Evolutionary conservation across 1,140 invertebrate genomes (phyloP).

Genomic region (Polyergus mexicanus): DNA sequence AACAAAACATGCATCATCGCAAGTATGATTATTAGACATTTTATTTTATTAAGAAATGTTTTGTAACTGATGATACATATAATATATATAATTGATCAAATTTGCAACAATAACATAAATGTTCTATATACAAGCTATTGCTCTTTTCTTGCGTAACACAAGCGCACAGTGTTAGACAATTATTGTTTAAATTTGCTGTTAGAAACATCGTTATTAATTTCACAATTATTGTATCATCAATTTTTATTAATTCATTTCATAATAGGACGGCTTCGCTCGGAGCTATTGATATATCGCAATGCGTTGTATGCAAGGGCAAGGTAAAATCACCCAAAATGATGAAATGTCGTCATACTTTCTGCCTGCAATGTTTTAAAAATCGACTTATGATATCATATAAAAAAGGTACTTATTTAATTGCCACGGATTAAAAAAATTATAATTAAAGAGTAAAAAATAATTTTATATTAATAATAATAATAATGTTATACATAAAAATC

Average conservation of each 20-base stretch:
- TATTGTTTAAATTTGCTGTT: neutral
- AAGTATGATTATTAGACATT: neutral
- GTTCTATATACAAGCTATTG: too few relatives aligned
- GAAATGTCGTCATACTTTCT: constrained; percentile 43
- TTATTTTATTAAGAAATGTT: neutral
- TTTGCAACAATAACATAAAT: too few relatives aligned
- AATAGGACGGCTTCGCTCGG: neutral
- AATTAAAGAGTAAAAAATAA: neutral
- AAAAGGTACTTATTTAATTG: constrained; percentile 11
- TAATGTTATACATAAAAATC: neutral
- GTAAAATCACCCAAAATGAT: constrained; percentile 13
- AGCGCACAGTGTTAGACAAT: too few relatives aligned
- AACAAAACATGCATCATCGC: constrained; percentile 6
- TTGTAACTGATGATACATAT: too few relatives aligned
- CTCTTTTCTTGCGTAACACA: too few relatives aligned
- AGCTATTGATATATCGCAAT: constrained; percentile 30
- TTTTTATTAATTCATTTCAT: neutral
- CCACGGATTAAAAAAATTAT: too few relatives aligned
- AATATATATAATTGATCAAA: too few relatives aligned
- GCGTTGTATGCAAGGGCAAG: constrained; percentile 17
- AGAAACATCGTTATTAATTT: neutral
- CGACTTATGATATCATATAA: constrained; percentile 21
- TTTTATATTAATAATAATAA: neutral
- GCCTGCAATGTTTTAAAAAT: constrained; percentile 46
- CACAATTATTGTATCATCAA: neutral